Base-by-base conservation (phyloP, 37 sponge, comb jelly and placozoan genomes). In the Crambe crambe region DNA sequence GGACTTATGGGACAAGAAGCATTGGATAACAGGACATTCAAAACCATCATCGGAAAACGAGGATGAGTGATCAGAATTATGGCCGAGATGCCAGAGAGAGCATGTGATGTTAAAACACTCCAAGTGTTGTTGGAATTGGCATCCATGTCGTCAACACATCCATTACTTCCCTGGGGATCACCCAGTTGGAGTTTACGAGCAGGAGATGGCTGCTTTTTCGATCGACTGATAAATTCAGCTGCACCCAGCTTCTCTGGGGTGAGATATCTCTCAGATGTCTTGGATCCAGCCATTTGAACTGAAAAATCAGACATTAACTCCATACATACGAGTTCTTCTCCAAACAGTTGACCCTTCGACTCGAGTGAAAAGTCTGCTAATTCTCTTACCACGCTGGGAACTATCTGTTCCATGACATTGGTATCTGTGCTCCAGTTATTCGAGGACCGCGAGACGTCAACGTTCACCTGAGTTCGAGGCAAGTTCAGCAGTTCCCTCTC, bases 121-220 rank as follows among this genome's bases (percentile, higher is more conserved):
- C 81, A 81, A 15, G 37, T 21, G 39, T 2, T 12, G 2, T 6
- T 61, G 17, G 37, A 35, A n/a, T 60, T 37, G 22, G 15, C 39
- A 23, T 61, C 77, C 26, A 39, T 1, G 0, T 41, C 40, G 40
- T 37, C 78, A 37, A 12, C 36, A 2, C 1, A 26, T 1, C 10
- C 2, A 32, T 65, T 66, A 10, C 41, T 47, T 22, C 34, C 61
- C n/a, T 37, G 2, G 58, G 12, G 8, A 34, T 8, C 22, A 8
- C 26, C 58, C 29, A 81, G 71, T 20, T 74, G n/a, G 31, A 87
- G 87, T 51, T 80, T 66, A 10, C 82, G 75, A 58, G 82, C 87
- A 17, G 86, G 74, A 1, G 76, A 47, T 0, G 68, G 68, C 9
- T 51, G 37, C 35, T 21, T 4, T 5, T 42, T 40, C 31, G 62